These are phyloP conservation scores for Mesorhabditis belari DNA, from an alignment of 2,888 invertebrate species.

Conservation along the genomic window DNA sequence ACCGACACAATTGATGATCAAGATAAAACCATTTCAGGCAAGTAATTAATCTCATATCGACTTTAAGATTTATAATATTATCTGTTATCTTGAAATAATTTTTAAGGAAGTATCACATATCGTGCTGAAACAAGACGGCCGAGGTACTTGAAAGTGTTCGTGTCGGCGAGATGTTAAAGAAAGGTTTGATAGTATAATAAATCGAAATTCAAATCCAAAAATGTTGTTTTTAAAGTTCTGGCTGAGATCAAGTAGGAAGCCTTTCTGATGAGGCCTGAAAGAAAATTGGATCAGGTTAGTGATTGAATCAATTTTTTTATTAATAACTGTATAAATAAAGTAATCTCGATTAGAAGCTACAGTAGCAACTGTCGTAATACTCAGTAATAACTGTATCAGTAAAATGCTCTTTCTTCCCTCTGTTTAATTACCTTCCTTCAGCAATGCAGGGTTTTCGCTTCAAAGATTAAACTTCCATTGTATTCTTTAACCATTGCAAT, in stretches of 20 bases:
- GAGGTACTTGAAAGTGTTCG: conserved; percentile 65
- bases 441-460: too few relatives aligned
- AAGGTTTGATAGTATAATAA: conserved; percentile 53
- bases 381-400: neutral
- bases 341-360: too few relatives aligned
- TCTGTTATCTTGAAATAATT: neutral
- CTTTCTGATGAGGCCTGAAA: conserved; percentile 80
- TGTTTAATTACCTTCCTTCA: too few relatives aligned
- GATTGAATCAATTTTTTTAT: neutral
- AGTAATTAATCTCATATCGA: too few relatives aligned
- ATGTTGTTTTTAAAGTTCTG: conserved; percentile 63
- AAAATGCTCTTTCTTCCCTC: neutral
- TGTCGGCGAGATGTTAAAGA: conserved; percentile 63
- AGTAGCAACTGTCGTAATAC: neutral
- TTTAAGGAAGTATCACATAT: conserved; percentile 33
- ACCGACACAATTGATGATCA: conserved; percentile 67
- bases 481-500: neutral
- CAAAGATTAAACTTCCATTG: neutral
- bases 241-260: conserved; percentile 76
- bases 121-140: conserved; percentile 47
- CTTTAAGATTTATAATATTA: conserved; percentile 57
- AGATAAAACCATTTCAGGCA: conserved; percentile 67
- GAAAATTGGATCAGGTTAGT: conserved; percentile 69
- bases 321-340: too few relatives aligned
- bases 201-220: neutral